Percentiles rank a stretch among this genome's conserved stretches.
Evolutionary conservation across 2,797 vertebrate species (phyloP).

Genomic region (Thunnus albacares): DNA sequence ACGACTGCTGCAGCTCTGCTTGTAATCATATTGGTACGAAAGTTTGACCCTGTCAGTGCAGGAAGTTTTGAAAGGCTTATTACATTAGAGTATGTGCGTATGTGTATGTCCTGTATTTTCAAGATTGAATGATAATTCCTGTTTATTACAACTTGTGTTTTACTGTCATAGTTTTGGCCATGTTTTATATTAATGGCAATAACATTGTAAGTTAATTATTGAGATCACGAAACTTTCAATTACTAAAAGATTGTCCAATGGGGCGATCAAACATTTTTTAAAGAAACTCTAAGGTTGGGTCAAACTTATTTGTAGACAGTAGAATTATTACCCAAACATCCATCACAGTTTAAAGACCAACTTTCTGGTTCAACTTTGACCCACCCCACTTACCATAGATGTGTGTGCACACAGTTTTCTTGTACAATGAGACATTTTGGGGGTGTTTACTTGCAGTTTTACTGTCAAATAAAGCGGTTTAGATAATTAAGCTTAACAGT

Average conservation of each 20-base stretch:
- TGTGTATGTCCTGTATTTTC: slow-evolving; percentile 40
- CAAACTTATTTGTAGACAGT: neutral
- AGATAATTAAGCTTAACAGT: neutral
- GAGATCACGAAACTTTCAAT: neutral
- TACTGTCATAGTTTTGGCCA: slow-evolving; percentile 7
- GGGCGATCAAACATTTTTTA: neutral
- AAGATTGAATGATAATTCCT: slow-evolving; percentile 29
- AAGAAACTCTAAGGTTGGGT: neutral
- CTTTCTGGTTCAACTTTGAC: too few species aligned
- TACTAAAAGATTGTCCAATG: neutral
- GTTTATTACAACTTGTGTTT: slow-evolving; percentile 29
- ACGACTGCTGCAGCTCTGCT: slow-evolving; percentile 41
- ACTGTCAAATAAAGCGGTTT: slow-evolving; percentile 9
- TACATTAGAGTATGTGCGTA: slow-evolving; percentile 27
- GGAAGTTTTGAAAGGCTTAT: slow-evolving; percentile 59
- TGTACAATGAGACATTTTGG: neutral
- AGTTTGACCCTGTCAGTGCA: slow-evolving; percentile 56
- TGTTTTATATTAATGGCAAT: neutral
- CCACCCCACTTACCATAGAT: too few species aligned
- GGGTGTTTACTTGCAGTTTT: neutral
- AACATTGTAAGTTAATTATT: neutral
- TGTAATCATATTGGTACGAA: slow-evolving; percentile 38
- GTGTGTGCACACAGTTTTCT: neutral
- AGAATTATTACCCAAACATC: neutral
- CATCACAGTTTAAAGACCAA: neutral